Evolutionary conservation across 2,797 vertebrate species (phyloP).

Genomic region (Sebastes itinus): DNA sequence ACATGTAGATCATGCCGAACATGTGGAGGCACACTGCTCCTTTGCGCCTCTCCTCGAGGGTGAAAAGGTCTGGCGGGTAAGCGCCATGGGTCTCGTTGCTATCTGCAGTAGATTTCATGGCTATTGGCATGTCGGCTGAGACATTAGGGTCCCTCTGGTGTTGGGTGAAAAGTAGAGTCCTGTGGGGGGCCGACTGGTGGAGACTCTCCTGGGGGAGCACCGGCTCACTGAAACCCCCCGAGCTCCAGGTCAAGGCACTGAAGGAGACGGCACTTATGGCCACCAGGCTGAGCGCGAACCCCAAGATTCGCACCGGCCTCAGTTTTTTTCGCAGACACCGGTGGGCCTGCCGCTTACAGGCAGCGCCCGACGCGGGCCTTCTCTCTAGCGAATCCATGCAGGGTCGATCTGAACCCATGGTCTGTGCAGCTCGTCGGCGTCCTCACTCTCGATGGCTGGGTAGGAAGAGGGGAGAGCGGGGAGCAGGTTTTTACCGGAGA

Average conservation of each 20-base stretch:
- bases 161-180: slow-evolving; percentile 92
- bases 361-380: slow-evolving; percentile 45
- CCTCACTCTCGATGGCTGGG: slow-evolving; percentile 57
- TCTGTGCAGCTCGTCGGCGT: slow-evolving; percentile 37
- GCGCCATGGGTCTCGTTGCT: slow-evolving; percentile 84
- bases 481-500: slow-evolving; percentile 63
- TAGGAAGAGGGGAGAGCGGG: slow-evolving; percentile 37
- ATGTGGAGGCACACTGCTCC: slow-evolving; percentile 94
- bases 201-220: slow-evolving; percentile 69
- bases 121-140: slow-evolving; percentile 75
- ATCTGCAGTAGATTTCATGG: slow-evolving; percentile 79
- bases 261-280: slow-evolving; percentile 89
- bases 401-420: slow-evolving; percentile 70
- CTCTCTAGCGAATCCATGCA: slow-evolving; percentile 49
- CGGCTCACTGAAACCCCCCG: slow-evolving; percentile 71
- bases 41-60: slow-evolving; percentile 84
- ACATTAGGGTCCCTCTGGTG: slow-evolving; percentile 78
- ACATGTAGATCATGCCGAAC: slow-evolving; percentile 99
- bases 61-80: slow-evolving; percentile 92
- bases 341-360: slow-evolving; percentile 74
- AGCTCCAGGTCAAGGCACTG: slow-evolving; percentile 91
- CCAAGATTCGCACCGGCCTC: slow-evolving; percentile 87
- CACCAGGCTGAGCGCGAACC: slow-evolving; percentile 88
- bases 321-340: slow-evolving; percentile 88
- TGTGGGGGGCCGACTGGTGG: slow-evolving; percentile 79